phyloP scores from a whole-genome alignment of 2,888 invertebrate genomes.

The Augochlorella aurata region DNA sequence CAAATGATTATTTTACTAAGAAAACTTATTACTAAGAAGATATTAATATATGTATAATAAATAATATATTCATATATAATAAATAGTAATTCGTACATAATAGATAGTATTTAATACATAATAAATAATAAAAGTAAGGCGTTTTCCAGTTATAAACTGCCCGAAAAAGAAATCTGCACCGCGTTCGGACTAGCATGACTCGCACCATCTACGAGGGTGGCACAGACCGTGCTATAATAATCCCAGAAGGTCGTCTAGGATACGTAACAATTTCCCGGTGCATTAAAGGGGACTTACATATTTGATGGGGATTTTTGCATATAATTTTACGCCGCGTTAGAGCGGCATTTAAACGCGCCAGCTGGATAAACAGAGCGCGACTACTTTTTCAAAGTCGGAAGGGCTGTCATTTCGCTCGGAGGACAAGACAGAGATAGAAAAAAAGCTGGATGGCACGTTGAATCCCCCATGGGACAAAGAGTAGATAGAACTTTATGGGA shows the following conservation, averaged over 20 bases:
- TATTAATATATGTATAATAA: no score
- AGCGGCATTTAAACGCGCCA: conserved; percentile 80
- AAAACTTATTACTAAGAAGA: no score
- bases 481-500: conserved; percentile 60
- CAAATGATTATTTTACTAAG: no score
- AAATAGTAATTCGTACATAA: no score
- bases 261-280: conserved; percentile 81
- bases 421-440: conserved; percentile 51
- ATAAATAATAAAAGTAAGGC: no score
- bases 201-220: conserved; percentile 29
- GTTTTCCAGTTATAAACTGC: no score
- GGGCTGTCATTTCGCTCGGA: conserved; percentile 25
- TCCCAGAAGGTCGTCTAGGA: conserved; percentile 71
- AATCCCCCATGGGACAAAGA: conserved; percentile 59
- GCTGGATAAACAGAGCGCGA: conserved; percentile 80
- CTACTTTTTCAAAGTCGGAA: conserved; percentile 11
- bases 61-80: no score
- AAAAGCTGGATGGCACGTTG: conserved; percentile 34
- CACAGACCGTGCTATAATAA: conserved; percentile 62
- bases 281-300: conserved; percentile 80
- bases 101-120: no score
- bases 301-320: conserved; percentile 81
- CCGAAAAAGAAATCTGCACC: conserved; percentile 16
- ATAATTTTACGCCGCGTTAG: conserved; percentile 82
- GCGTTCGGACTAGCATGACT: conserved; percentile 5